phyloP scores from a whole-genome alignment of 2,797 vertebrate species.

The Labeo calbasu region DNA sequence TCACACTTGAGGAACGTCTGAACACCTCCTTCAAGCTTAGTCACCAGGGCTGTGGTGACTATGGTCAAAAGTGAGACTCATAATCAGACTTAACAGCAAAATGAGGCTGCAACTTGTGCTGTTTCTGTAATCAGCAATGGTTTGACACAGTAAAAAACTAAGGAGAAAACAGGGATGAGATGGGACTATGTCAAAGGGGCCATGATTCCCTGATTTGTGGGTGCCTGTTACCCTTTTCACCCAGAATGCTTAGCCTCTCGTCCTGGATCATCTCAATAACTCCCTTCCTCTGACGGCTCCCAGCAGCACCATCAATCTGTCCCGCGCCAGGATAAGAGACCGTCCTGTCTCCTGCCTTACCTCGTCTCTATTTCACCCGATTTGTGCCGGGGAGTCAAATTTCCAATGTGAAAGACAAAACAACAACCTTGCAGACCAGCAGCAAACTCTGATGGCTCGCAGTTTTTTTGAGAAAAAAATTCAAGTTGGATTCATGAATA shows the following conservation, averaged over 20 bases:
- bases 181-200: conserved; percentile 26
- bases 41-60: conserved; percentile 49
- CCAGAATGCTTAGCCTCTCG: conserved; percentile 38
- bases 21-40: conserved; percentile 19
- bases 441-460: neutral
- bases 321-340: conserved; percentile 38
- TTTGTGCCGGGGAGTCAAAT: conserved; percentile 65
- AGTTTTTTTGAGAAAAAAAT: conserved; percentile 1
- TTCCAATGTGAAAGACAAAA: conserved; percentile 54
- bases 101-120: conserved; percentile 9
- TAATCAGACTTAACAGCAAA: neutral
- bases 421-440: conserved; percentile 14
- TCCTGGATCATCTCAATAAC: conserved; percentile 55
- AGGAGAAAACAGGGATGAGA: conserved; percentile 12
- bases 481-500: neutral
- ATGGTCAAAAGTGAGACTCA: neutral
- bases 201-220: conserved; percentile 45
- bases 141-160: conserved; percentile 12
- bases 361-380: conserved; percentile 48
- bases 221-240: conserved; percentile 46
- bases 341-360: conserved; percentile 39
- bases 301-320: conserved; percentile 65
- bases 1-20: conserved; percentile 49
- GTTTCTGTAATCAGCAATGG: conserved; percentile 9
- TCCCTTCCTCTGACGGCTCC: conserved; percentile 56